These are phyloP conservation scores for Gadopsis marmoratus DNA, from an alignment of 2,797 vertebrate species.

Conservation along the genomic window DNA sequence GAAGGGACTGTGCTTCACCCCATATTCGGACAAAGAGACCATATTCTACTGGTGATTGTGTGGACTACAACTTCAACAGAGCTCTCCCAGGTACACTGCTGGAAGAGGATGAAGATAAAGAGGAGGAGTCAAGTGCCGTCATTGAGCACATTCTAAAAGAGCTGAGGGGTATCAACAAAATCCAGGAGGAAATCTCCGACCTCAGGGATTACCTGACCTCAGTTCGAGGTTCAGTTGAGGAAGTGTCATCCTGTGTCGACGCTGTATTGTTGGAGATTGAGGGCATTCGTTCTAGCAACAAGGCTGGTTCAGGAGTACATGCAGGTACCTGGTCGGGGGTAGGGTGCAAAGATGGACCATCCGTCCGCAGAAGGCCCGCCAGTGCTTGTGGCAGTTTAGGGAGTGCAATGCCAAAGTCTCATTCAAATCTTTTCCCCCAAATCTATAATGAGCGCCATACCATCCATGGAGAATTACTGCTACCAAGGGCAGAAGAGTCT, in stretches of 20 bases:
- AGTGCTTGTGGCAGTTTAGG: constrained; percentile 77
- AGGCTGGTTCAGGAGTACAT: constrained; percentile 58
- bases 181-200: constrained; percentile 89
- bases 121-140: constrained; percentile 84
- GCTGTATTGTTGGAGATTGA: constrained; percentile 87
- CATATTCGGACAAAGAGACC: constrained; percentile 73
- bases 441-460: constrained; percentile 75
- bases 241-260: constrained; percentile 88
- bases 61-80: constrained; percentile 78
- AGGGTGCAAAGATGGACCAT: constrained; percentile 62
- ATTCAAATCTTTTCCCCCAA: constrained; percentile 64
- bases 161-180: constrained; percentile 86
- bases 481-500: constrained; percentile 43
- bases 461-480: constrained; percentile 59
- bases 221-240: constrained; percentile 87
- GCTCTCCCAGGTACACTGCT: constrained; percentile 51
- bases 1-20: constrained; percentile 58
- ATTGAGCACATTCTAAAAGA: constrained; percentile 88
- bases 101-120: constrained; percentile 77
- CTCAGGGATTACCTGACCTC: constrained; percentile 86
- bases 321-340: constrained; percentile 74
- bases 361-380: constrained; percentile 69
- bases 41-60: constrained; percentile 77
- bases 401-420: constrained; percentile 62
- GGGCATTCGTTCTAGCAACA: constrained; percentile 83